Evolutionary conservation across 2,888 invertebrate species (phyloP).

Genomic region (Sussaba pulchella): DNA sequence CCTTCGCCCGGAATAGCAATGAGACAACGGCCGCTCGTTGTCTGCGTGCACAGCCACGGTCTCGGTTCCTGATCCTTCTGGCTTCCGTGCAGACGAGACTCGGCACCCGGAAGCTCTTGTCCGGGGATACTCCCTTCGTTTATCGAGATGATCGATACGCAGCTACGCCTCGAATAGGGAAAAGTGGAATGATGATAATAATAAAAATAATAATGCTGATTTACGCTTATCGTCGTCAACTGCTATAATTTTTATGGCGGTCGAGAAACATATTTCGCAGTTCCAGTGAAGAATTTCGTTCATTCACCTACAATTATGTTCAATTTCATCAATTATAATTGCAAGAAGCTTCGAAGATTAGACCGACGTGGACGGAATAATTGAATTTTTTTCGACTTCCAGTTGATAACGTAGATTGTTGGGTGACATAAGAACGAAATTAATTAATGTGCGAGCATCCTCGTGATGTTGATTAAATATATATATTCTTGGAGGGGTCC

Average conservation of each 20-base stretch:
- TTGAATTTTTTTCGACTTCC: background rate
- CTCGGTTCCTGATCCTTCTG: slow-evolving; percentile 37
- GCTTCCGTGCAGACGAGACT: slow-evolving; percentile 42
- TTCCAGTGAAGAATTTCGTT: background rate
- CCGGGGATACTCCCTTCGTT: slow-evolving; percentile 49
- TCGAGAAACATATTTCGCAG: background rate
- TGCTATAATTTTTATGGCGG: background rate
- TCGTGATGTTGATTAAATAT: slow-evolving; percentile 58
- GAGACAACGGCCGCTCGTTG: slow-evolving; percentile 73
- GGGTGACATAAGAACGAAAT: slow-evolving; percentile 39
- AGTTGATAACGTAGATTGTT: background rate
- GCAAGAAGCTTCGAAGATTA: background rate
- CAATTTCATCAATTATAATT: too few species aligned
- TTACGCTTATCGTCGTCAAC: background rate
- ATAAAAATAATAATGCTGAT: background rate
- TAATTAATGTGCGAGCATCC: slow-evolving; percentile 32
- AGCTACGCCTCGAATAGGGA: slow-evolving; percentile 15
- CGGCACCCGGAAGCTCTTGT: slow-evolving; percentile 55
- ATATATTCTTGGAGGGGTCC: slow-evolving; percentile 43
- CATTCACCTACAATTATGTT: background rate
- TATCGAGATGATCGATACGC: slow-evolving; percentile 61
- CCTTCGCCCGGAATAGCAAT: slow-evolving; percentile 81
- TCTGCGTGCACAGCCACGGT: slow-evolving; percentile 45
- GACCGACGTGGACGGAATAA: background rate
- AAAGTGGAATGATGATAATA: too few species aligned